A percentile compares a stretch with the other conserved stretches of the same genome.
Conservation (phyloP, 2,797 vertebrate genomes). For the Merluccius polli region DNA sequence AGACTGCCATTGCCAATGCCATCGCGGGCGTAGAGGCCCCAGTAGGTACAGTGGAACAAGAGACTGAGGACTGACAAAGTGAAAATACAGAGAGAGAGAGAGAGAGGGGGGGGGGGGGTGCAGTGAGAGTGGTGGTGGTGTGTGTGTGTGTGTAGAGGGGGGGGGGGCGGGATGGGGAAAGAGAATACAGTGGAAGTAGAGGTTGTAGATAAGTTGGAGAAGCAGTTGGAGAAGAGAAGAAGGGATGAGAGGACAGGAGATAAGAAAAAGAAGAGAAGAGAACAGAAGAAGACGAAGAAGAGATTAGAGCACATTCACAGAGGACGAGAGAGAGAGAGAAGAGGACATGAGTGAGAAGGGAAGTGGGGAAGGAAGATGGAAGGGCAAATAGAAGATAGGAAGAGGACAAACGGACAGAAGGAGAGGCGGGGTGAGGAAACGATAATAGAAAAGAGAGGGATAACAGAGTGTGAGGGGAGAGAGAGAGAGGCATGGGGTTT, state of each 20-base stretch:
- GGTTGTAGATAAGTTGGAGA: neutral
- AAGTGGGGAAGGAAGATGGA: conserved; percentile 22
- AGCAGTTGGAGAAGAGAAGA: conserved; percentile 2
- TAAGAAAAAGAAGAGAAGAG: neutral
- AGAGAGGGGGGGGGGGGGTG: neutral
- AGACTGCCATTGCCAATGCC: conserved; percentile 84
- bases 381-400: conserved; percentile 30
- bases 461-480: conserved; percentile 7
- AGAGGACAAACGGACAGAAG: neutral
- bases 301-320: neutral
- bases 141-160: no score
- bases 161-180: neutral
- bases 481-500: neutral
- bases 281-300: conserved; percentile 7
- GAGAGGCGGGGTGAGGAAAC: neutral
- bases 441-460: conserved; percentile 1
- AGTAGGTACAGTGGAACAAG: conserved; percentile 89
- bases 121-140: neutral
- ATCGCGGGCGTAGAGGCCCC: conserved; percentile 86
- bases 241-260: neutral
- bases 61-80: conserved; percentile 82
- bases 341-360: conserved; percentile 9
- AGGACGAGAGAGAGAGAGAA: neutral
- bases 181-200: neutral
- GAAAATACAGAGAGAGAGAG: conserved; percentile 29